A percentile compares a stretch with the other conserved stretches of the same genome.
Evolutionary conservation across 2,888 invertebrate species (phyloP).

Genomic region (Caenorhabditis sulstoni): DNA sequence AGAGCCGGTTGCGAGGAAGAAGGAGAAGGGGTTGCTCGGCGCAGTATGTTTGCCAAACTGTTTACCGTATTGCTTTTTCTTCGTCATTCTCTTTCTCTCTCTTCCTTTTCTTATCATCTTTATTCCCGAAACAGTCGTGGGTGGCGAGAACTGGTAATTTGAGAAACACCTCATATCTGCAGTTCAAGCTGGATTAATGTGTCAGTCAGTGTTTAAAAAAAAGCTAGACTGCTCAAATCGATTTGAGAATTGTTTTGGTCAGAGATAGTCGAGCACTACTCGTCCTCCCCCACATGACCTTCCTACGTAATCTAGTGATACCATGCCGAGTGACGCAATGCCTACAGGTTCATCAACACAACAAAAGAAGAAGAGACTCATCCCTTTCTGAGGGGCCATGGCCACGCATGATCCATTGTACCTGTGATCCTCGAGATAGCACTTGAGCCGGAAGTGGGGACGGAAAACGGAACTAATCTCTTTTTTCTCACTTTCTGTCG

Average conservation of each 20-base stretch:
- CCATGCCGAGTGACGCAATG: constrained; percentile 18
- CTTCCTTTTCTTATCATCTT: constrained; percentile 28
- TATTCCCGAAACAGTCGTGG: constrained; percentile 25
- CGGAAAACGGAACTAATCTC: constrained; percentile 34
- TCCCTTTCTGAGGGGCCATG: too few relatives aligned
- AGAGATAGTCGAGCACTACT: too few relatives aligned
- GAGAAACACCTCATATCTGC: not conserved
- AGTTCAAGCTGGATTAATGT: not conserved
- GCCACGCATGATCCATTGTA: not conserved
- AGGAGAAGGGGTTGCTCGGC: constrained; percentile 42
- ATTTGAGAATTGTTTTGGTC: not conserved
- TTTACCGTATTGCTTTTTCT: constrained; percentile 55
- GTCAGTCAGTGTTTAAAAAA: not conserved
- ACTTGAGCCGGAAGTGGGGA: constrained; percentile 32
- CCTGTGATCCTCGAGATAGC: constrained; percentile 18
- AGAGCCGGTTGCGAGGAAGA: constrained; percentile 45
- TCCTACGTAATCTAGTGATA: constrained; percentile 18
- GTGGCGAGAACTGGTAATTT: constrained; percentile 32
- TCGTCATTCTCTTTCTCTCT: constrained; percentile 38
- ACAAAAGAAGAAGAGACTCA: not conserved
- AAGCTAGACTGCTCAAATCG: too few relatives aligned
- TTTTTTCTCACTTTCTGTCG: not conserved
- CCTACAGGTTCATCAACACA: constrained; percentile 20
- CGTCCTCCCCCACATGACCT: constrained; percentile 6
- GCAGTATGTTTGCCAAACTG: constrained; percentile 54